These are phyloP conservation scores for Chrysotoxum bicinctum DNA, from an alignment of 2,888 invertebrate species.

Conservation along the genomic window DNA sequence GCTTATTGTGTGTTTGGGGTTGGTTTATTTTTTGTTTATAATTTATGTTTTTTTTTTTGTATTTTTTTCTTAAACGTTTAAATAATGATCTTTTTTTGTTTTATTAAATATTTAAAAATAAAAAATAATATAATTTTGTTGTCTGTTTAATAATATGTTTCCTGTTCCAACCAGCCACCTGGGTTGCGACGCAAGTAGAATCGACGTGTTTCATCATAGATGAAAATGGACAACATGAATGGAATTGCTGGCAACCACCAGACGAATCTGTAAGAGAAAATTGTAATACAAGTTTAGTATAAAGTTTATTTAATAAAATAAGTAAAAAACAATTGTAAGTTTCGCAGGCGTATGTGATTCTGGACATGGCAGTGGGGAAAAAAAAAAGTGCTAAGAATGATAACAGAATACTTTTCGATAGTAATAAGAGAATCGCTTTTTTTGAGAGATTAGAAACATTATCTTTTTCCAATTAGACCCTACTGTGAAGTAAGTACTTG, in stretches of 20 bases:
- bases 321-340: too few species aligned
- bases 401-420: too few species aligned
- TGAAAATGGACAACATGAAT: conserved; percentile 98
- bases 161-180: conserved; percentile 99
- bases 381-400: too few species aligned
- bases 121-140: conserved; percentile 78
- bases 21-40: conserved; percentile 79
- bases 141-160: conserved; percentile 95
- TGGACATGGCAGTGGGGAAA: too few species aligned
- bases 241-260: conserved; percentile 99
- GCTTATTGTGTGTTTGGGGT: conserved; percentile 75
- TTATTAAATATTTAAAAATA: conserved; percentile 81
- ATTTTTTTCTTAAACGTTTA: conserved; percentile 79
- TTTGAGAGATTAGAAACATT: too few species aligned
- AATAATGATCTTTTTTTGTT: conserved; percentile 80
- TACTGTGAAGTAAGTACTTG: too few species aligned
- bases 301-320: neutral
- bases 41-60: conserved; percentile 77
- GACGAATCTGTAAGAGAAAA: conserved; percentile 88
- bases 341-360: too few species aligned
- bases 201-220: conserved; percentile 99
- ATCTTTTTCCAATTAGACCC: too few species aligned
- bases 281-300: conserved; percentile 38
- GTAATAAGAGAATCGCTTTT: too few species aligned
- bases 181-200: conserved; percentile 98